These are phyloP conservation scores for Coryphaenoides rupestris DNA, from an alignment of 2,113 vertebrate species.

Conservation along the genomic window DNA sequence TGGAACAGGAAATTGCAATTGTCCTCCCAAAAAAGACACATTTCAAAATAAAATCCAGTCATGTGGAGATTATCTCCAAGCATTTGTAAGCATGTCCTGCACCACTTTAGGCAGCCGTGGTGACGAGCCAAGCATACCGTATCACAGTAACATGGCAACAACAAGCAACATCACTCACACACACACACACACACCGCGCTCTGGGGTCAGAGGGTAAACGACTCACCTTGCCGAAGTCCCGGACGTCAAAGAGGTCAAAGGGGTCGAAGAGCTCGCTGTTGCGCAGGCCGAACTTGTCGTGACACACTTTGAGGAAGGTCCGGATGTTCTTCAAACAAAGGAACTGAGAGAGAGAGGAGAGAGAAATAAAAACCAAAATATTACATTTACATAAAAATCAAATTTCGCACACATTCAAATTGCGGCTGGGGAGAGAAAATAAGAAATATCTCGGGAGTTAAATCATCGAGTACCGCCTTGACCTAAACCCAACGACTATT, in stretches of 20 bases:
- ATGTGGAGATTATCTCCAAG: no score
- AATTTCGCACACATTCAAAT: no score
- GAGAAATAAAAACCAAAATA: neutral
- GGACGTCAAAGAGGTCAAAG: constrained; percentile 96
- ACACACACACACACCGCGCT: no score
- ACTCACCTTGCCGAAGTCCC: constrained; percentile 97
- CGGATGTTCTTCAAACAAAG: constrained; percentile 97
- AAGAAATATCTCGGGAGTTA: neutral
- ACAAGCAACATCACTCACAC: no score
- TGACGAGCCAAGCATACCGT: no score
- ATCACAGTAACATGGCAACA: no score
- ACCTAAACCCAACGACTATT: neutral
- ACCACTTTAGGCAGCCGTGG: no score
- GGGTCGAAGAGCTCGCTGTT: constrained; percentile 97
- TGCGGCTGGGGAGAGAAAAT: no score
- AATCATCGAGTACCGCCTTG: neutral
- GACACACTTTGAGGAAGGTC: constrained; percentile 95
- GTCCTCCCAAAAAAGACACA: no score
- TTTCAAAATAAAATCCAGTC: neutral
- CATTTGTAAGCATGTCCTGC: no score
- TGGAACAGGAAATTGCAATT: no score
- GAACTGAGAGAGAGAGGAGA: constrained; percentile 75
- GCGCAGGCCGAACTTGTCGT: constrained; percentile 90
- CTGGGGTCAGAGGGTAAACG: neutral
- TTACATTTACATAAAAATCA: no score